phyloP scores from a whole-genome alignment of 2,888 invertebrate genomes.

The Lysandra bellargus region DNA sequence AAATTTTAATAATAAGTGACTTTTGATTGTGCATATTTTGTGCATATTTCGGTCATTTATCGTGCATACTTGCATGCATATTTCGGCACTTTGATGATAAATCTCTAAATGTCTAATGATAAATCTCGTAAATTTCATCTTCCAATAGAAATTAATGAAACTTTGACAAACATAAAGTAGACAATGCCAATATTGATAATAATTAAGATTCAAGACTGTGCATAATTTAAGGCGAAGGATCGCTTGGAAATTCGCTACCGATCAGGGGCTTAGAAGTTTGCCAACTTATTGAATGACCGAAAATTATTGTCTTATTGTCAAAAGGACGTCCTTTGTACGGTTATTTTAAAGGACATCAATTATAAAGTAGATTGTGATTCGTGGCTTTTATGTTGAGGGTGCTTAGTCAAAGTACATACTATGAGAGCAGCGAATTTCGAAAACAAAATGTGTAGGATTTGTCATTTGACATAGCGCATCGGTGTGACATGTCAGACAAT shows the following conservation, averaged over 20 bases:
- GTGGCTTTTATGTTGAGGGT: too few species aligned
- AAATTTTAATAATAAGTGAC: too few species aligned
- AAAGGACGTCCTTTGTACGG: background rate
- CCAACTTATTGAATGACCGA: background rate
- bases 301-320: background rate
- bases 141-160: background rate
- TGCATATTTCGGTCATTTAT: too few species aligned
- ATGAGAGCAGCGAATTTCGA: too few species aligned
- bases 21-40: too few species aligned
- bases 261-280: background rate
- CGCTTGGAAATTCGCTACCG: background rate
- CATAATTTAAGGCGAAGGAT: slow-evolving; percentile 5
- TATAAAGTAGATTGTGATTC: too few species aligned
- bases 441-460: too few species aligned
- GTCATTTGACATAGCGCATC: too few species aligned
- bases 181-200: slow-evolving; percentile 13
- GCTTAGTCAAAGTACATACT: too few species aligned
- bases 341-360: background rate
- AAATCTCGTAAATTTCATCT: background rate
- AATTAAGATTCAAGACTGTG: background rate
- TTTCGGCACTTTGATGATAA: too few species aligned
- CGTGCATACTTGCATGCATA: too few species aligned
- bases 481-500: too few species aligned
- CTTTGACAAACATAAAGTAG: background rate
- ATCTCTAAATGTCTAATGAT: background rate